These are phyloP conservation scores for Mamestra configurata DNA, from an alignment of 1,140 invertebrate species.

Conservation along the genomic window DNA sequence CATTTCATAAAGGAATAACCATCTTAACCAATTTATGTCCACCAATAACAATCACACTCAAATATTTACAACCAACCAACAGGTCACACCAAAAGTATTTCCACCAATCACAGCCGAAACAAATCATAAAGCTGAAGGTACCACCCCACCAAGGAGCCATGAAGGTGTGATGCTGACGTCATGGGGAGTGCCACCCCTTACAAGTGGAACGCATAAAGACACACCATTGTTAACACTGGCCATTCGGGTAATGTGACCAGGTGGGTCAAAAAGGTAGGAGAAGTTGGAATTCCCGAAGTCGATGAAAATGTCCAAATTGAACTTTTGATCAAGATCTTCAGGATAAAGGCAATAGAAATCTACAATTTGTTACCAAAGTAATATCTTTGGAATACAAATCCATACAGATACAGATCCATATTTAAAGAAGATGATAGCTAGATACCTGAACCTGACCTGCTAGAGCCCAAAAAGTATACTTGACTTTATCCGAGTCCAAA, in stretches of 20 bases:
- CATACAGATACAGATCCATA: no score
- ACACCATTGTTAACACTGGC: conserved; percentile 28
- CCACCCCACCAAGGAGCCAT: not conserved
- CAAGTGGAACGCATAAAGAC: conserved; percentile 35
- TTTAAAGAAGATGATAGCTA: no score
- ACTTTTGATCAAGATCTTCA: no score
- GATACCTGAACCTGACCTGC: no score
- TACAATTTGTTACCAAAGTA: no score
- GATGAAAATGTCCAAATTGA: no score
- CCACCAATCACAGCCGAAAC: not conserved
- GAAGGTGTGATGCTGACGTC: conserved; percentile 37
- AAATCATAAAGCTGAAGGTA: not conserved
- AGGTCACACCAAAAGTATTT: not conserved
- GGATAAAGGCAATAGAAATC: no score
- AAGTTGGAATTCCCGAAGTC: not conserved
- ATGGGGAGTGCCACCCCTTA: conserved; percentile 24
- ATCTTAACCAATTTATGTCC: not conserved
- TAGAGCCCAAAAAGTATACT: no score
- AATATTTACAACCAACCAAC: conserved; percentile 6
- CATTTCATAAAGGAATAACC: not conserved
- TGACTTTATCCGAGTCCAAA: no score
- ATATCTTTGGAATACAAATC: no score
- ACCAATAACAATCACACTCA: not conserved
- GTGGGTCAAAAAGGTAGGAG: not conserved
- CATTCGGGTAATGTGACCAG: not conserved